Base-by-base conservation (phyloP, 2,113 vertebrate genomes). In the Nesoenas mayeri region DNA sequence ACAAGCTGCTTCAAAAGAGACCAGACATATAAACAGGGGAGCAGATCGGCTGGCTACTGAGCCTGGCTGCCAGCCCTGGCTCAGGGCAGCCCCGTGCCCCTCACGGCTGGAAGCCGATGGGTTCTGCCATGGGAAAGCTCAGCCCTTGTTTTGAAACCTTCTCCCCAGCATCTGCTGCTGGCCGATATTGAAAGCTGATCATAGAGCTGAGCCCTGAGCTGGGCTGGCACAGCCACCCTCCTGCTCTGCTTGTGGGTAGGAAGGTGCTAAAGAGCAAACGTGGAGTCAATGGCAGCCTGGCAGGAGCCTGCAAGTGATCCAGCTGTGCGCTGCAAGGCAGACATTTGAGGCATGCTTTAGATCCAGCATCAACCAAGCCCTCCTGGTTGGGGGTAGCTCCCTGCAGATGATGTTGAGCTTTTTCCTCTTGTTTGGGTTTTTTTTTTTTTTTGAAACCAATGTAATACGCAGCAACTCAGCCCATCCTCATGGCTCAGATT, bases 1-100 rank as follows among this genome's bases (percentile, higher is more conserved):
- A 84, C 38, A 79, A 90, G 71, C 92, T 90, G 92, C 85, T 95
- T 71, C 82, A 32, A n/a, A 85, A 70, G 85, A 88, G 79, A 75
- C 57, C 58, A 19, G 85, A 58, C 34, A 29, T 9, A n/a, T 2
- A 71, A 78, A 51, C 0, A 1, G 61, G 83, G 50, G 72, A 92
- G 88, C 11, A 47, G 83, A 88, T 71, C 14, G 12, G 74, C 88
- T 92, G 85, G 85, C 90, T 65, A 79, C 24, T 3, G 15, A 65
- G 85, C 71, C 83, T 96, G 91, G 94, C 88, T 79, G 62, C 64
- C 80, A 78, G 66, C 77, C 93, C 79, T 73, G 72, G 75, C 93
- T 86, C 2, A 0, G 58, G 67, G 60, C 32, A 6, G 48, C 44
- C 71, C 88, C 2, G 0, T 21, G 54, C 18, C 62, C 70, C 25